phyloP scores from a whole-genome alignment of 2,113 vertebrate species.

The Nibea albiflora region DNA sequence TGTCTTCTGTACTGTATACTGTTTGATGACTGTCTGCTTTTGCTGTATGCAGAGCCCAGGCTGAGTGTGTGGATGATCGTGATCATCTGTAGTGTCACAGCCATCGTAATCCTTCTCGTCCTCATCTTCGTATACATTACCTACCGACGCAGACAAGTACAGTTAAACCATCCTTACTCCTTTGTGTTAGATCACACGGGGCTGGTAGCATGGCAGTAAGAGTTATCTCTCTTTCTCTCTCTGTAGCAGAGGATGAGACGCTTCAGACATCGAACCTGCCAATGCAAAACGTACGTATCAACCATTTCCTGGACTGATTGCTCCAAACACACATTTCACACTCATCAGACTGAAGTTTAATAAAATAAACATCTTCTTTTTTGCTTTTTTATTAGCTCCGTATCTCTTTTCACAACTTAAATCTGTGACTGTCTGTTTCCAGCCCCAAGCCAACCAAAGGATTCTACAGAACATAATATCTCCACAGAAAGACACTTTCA shows the following conservation, averaged over 20 bases:
- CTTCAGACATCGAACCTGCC: slow-evolving; percentile 72
- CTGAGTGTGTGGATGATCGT: slow-evolving; percentile 73
- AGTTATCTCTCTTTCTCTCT: slow-evolving; percentile 3
- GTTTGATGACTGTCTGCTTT: slow-evolving; percentile 32
- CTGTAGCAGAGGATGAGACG: slow-evolving; percentile 54
- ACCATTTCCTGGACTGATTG: slow-evolving; percentile 52
- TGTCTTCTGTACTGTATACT: not conserved
- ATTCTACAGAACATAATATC: slow-evolving; percentile 75
- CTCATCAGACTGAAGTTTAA: not conserved
- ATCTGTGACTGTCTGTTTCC: slow-evolving; percentile 62
- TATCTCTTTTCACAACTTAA: slow-evolving; percentile 20
- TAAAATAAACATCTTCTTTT: slow-evolving; percentile 5
- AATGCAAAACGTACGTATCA: slow-evolving; percentile 79
- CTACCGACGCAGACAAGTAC: slow-evolving; percentile 70
- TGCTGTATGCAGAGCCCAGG: slow-evolving; percentile 57
- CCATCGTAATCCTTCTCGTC: slow-evolving; percentile 72
- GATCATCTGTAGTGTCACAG: slow-evolving; percentile 61
- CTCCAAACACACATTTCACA: slow-evolving; percentile 18
- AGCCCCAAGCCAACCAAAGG: slow-evolving; percentile 80
- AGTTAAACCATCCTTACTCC: not conserved
- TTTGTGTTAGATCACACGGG: slow-evolving; percentile 9
- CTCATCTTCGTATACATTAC: slow-evolving; percentile 63
- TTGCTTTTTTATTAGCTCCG: not conserved
- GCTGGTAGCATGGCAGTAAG: not conserved
- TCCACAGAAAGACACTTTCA: slow-evolving; percentile 14